A percentile compares a stretch with the other conserved stretches of the same genome.
These are phyloP conservation scores for Hexactinellida sp. DNA, from an alignment of 37 sponge, comb jelly and placozoan genomes.

Conservation along the genomic window DNA sequence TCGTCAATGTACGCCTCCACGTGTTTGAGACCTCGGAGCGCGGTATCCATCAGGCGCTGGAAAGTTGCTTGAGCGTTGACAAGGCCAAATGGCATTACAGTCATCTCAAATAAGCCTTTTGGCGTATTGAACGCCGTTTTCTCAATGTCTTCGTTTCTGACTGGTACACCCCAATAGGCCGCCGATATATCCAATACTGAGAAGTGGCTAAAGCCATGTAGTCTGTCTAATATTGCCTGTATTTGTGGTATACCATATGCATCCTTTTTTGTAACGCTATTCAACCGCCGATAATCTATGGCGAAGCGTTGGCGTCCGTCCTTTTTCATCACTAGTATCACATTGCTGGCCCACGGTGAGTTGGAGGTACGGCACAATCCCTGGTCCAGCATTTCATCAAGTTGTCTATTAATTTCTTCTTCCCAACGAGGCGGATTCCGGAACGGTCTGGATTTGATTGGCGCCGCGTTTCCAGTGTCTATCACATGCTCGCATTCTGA, in stretches of 20 bases:
- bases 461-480: slow-evolving; percentile 19
- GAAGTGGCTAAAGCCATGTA: neutral
- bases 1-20: slow-evolving; percentile 21
- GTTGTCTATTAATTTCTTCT: neutral
- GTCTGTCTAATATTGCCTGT: slow-evolving; percentile 17
- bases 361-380: slow-evolving; percentile 11
- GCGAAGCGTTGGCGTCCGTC: neutral
- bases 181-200: slow-evolving; percentile 3
- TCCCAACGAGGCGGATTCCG: neutral
- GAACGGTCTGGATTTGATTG: neutral
- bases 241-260: neutral
- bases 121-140: slow-evolving; percentile 23
- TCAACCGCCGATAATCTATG: slow-evolving; percentile 17
- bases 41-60: too few relatives aligned
- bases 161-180: slow-evolving; percentile 20
- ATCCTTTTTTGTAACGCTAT: slow-evolving; percentile 16
- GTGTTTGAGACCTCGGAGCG: neutral
- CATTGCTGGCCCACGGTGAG: slow-evolving; percentile 16
- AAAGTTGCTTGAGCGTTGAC: too few relatives aligned
- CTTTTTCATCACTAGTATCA: slow-evolving; percentile 16
- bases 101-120: slow-evolving; percentile 15
- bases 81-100: neutral
- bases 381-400: slow-evolving; percentile 17
- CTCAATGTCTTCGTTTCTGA: neutral
- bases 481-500: neutral